A percentile compares a stretch with the other conserved stretches of the same genome.
These are phyloP conservation scores for Papilio polytes DNA, from an alignment of 1,140 invertebrate species.

Conservation along the genomic window DNA sequence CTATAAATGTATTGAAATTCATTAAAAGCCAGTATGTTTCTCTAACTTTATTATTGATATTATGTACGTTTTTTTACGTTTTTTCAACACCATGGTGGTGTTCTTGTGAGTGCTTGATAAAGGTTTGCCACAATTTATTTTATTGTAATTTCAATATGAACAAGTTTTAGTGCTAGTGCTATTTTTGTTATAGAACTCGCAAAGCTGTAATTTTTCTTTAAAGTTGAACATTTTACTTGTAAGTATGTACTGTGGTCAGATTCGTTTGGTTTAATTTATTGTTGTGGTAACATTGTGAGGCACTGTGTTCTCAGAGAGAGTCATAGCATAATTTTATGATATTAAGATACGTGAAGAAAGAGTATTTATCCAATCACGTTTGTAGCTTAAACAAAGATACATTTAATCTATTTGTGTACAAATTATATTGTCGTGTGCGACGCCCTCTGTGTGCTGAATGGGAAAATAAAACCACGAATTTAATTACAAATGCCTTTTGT, in stretches of 20 bases:
- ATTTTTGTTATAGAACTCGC: no score
- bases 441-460: slow-evolving; percentile 39
- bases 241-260: not conserved
- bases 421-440: not conserved
- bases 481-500: slow-evolving; percentile 41
- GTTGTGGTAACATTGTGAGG: not conserved
- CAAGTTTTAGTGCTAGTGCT: no score
- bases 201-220: not conserved
- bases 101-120: no score
- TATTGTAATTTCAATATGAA: no score
- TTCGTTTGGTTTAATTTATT: not conserved
- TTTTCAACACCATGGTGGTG: no score
- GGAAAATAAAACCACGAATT: slow-evolving; percentile 48
- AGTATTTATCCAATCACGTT: not conserved
- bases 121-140: no score
- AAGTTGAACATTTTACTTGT: slow-evolving; percentile 3
- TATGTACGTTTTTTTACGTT: no score
- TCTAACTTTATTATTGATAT: no score
- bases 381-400: not conserved
- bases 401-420: slow-evolving; percentile 15
- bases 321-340: not conserved
- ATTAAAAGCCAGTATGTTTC: no score
- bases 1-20: no score
- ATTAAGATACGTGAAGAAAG: not conserved
- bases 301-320: not conserved